Base-by-base conservation (phyloP, 1,140 invertebrate genomes). In the Cataglyphis hispanica region DNA sequence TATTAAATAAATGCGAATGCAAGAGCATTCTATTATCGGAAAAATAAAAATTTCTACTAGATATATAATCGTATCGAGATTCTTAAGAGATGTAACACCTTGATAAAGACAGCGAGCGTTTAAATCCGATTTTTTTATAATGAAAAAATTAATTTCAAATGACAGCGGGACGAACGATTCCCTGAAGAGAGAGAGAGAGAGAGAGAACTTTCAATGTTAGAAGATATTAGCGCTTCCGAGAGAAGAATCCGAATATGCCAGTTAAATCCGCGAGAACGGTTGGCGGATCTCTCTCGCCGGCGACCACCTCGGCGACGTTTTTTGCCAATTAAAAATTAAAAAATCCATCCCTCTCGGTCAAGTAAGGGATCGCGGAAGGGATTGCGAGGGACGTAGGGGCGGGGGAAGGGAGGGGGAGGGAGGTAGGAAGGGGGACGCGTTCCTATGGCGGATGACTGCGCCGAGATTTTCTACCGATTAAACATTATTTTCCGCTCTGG, bases 311-410 rank as follows among this genome's bases (percentile, higher is more conserved):
- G 85, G 87, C 91, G 89, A 92, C 87, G 87, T 94, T 94, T 94
- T 93, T 94, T 93, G 88, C 94, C 93, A 95, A 95, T 94, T 95
- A 94, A 95, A 95, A 94, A 95, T 94, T 94, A 94, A 95, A 94
- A 94, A 94, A 92, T 93, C 91, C 89, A 77, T 77, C 74, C 87
- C 78, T 84, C 89, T 86, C 86, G 85, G 80, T 80, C 86, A 87
- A 87, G 87, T 76, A 89, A 90, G 86, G 87, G 87, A 87, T 89
- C 87, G 50, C 84, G 40, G 22, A 69, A 84, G 69, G 85, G 89
- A 90, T 84, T 81, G 90, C 85, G 88, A 89, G 88, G 61, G 77
- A 58, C 80, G 72, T 86, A 43, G 76, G 69, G 70, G 75, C 67
- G 40, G 13, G 63, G 69, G 72, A 75, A 58, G 85, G 72, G 87